Conservation (phyloP, 2,113 vertebrate species). For the Entomyzon cyanotis region DNA sequence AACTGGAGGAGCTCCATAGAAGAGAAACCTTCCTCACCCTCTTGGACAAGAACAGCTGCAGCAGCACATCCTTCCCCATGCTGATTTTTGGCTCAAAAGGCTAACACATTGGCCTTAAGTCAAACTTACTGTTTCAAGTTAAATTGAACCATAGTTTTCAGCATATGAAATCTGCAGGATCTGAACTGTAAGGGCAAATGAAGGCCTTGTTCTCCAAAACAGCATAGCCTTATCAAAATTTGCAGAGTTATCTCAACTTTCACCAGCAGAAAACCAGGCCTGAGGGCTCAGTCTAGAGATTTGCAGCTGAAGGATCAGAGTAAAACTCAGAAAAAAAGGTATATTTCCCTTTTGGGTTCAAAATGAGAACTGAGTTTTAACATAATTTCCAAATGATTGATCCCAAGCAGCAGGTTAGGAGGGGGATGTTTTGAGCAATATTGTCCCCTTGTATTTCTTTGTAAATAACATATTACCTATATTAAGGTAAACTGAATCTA, state of each 20-base stretch:
- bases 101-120: background rate
- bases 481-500: slow-evolving; percentile 70
- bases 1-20: background rate
- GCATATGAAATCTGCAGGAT: background rate
- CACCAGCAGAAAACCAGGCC: background rate
- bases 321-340: background rate
- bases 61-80: background rate
- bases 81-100: background rate
- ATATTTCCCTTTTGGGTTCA: background rate
- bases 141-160: background rate
- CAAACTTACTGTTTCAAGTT: background rate
- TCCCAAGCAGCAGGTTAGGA: background rate
- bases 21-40: background rate
- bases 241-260: background rate
- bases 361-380: background rate
- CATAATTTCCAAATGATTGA: slow-evolving; percentile 33
- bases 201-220: background rate
- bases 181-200: background rate
- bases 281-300: background rate
- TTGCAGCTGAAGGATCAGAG: background rate
- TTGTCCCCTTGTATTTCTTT: background rate
- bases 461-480: slow-evolving; percentile 52
- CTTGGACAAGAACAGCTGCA: background rate
- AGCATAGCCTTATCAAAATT: background rate
- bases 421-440: background rate